These are phyloP conservation scores for Euwallacea similis DNA, from an alignment of 1,140 invertebrate species.

Conservation along the genomic window DNA sequence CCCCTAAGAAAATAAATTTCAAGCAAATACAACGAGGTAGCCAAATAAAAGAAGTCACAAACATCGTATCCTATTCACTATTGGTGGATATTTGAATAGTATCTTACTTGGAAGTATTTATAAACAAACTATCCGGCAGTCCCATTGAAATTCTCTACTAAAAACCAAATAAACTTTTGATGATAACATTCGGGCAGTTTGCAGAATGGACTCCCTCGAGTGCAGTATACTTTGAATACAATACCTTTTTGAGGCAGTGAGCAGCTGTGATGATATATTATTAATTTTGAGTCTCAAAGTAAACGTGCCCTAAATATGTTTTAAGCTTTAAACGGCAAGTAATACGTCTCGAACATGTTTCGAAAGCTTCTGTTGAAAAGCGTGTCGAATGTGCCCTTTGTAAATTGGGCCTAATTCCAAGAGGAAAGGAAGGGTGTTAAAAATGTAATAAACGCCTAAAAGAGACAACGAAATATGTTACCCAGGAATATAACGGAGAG, in stretches of 20 bases:
- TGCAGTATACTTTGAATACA: constrained; percentile 22
- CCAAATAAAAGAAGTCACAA: neutral
- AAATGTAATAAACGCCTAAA: constrained; percentile 35
- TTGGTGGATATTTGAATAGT: constrained; percentile 17
- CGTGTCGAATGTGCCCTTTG: constrained; percentile 4
- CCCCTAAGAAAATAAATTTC: neutral
- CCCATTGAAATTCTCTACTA: constrained; percentile 22
- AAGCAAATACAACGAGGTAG: neutral
- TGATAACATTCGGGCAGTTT: constrained; percentile 36
- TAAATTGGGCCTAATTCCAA: constrained; percentile 31
- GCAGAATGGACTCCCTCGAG: constrained; percentile 5
- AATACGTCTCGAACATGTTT: neutral
- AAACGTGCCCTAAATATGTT: too few relatives aligned
- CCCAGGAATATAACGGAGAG: constrained; percentile 30
- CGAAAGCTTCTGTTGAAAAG: constrained; percentile 19
- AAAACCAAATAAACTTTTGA: constrained; percentile 32
- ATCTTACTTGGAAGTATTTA: constrained; percentile 21
- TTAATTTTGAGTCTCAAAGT: constrained; percentile 3
- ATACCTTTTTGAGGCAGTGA: constrained; percentile 30
- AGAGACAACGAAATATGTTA: constrained; percentile 35
- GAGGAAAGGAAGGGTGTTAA: constrained; percentile 27
- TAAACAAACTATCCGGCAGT: constrained; percentile 11
- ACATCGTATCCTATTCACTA: constrained; percentile 10
- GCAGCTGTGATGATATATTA: constrained; percentile 20
- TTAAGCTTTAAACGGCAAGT: too few relatives aligned